phyloP scores from a whole-genome alignment of 1,140 invertebrate genomes.

The Trialeurodes vaporariorum region DNA sequence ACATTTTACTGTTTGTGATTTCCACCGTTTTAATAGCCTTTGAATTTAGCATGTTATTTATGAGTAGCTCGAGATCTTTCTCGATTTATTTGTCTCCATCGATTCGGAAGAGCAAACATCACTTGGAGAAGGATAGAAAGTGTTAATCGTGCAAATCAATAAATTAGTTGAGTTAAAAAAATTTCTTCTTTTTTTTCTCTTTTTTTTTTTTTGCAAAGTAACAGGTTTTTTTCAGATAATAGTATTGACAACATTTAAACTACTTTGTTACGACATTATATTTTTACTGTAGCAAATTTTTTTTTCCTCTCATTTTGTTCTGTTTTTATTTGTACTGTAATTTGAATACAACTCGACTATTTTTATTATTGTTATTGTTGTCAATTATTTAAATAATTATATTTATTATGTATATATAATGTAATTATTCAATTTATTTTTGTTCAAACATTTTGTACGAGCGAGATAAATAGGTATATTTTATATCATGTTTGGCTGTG shows the following conservation, averaged over 20 bases:
- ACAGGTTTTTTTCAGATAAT: too few species aligned
- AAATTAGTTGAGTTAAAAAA: neutral
- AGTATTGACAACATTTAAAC: too few species aligned
- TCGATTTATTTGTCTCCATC: neutral
- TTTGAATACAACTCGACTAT: neutral
- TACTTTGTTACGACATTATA: too few species aligned
- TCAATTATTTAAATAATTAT: conserved; percentile 1
- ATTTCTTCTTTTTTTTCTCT: neutral
- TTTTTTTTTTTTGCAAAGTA: neutral
- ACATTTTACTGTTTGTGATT: neutral
- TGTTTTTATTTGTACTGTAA: neutral
- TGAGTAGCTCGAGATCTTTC: neutral
- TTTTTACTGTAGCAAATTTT: too few species aligned
- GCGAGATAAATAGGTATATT: neutral
- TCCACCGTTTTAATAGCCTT: neutral
- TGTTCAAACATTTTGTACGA: neutral
- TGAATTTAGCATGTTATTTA: neutral
- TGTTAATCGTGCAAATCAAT: neutral
- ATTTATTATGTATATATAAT: neutral
- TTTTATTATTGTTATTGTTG: neutral
- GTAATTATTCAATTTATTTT: conserved; percentile 1
- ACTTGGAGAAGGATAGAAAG: neutral
- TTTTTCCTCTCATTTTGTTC: neutral
- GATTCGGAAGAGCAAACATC: neutral
- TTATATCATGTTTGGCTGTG: neutral